Evolutionary conservation across 1,140 invertebrate genomes (phyloP).

Genomic region (Aphis craccivora): DNA sequence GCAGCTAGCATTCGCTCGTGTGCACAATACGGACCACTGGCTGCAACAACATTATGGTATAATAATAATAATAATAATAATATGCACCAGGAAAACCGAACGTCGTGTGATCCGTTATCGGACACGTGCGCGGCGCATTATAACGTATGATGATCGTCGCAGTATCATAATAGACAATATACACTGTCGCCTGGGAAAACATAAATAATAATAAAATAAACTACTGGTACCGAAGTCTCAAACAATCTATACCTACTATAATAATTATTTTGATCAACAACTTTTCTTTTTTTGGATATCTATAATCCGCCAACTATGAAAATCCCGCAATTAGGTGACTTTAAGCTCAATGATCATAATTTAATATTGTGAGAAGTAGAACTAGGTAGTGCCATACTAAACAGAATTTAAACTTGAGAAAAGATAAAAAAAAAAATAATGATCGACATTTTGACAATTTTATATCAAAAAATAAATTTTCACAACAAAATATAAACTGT

Average conservation of each 20-base stretch:
- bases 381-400: neutral
- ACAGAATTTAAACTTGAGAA: neutral
- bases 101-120: neutral
- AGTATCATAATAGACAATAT: neutral
- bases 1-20: neutral
- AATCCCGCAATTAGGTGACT: no score
- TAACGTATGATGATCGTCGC: neutral
- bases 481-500: neutral
- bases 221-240: neutral
- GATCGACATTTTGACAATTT: neutral
- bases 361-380: neutral
- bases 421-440: neutral
- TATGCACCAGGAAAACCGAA: neutral
- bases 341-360: neutral
- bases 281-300: neutral
- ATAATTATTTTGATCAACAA: neutral
- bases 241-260: neutral
- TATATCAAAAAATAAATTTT: neutral
- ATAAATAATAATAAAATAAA: no score
- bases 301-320: no score
- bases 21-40: neutral
- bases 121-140: neutral
- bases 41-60: neutral
- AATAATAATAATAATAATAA: neutral
- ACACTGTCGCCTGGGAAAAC: neutral